phyloP scores from a whole-genome alignment of 1,140 invertebrate genomes.

The Zophobas morio region DNA sequence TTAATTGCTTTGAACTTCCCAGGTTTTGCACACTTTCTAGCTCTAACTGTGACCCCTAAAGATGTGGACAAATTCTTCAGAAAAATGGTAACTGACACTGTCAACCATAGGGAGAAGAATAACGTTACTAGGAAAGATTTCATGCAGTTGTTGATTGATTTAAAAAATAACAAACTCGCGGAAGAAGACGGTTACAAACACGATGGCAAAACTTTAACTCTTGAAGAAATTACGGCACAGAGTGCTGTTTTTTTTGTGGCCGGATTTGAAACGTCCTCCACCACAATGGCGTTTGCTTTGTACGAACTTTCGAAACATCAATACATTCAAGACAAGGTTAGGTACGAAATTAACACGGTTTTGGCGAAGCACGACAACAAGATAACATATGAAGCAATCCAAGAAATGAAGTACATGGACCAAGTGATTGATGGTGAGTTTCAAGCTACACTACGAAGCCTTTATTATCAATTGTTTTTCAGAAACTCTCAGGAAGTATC shows the following conservation, averaged over 20 bases:
- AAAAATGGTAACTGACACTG: slow-evolving; percentile 65
- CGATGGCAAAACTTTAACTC: neutral
- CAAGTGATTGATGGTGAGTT: slow-evolving; percentile 2
- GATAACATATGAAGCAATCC: too few relatives aligned
- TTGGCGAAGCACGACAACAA: too few relatives aligned
- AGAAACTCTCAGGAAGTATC: slow-evolving; percentile 69
- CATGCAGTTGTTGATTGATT: slow-evolving; percentile 68
- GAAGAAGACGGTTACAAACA: neutral
- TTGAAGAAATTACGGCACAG: slow-evolving; percentile 37
- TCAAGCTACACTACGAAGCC: neutral
- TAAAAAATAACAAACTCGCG: slow-evolving; percentile 62
- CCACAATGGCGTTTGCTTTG: slow-evolving; percentile 69
- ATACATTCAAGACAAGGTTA: slow-evolving; percentile 74
- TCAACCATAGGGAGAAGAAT: slow-evolving; percentile 67
- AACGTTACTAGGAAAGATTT: slow-evolving; percentile 69
- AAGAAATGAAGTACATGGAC: neutral
- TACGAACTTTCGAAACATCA: slow-evolving; percentile 74
- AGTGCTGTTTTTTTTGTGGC: slow-evolving; percentile 50
- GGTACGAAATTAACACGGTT: slow-evolving; percentile 70
- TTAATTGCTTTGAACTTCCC: slow-evolving; percentile 56
- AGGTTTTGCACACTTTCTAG: slow-evolving; percentile 53
- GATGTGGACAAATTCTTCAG: slow-evolving; percentile 68
- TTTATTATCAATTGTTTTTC: neutral
- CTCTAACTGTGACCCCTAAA: slow-evolving; percentile 50
- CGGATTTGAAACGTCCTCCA: slow-evolving; percentile 75